A percentile compares a stretch with the other conserved stretches of the same genome.
Evolutionary conservation across 2,797 vertebrate genomes (phyloP).

Genomic region (Neopelma chrysocephalum): DNA sequence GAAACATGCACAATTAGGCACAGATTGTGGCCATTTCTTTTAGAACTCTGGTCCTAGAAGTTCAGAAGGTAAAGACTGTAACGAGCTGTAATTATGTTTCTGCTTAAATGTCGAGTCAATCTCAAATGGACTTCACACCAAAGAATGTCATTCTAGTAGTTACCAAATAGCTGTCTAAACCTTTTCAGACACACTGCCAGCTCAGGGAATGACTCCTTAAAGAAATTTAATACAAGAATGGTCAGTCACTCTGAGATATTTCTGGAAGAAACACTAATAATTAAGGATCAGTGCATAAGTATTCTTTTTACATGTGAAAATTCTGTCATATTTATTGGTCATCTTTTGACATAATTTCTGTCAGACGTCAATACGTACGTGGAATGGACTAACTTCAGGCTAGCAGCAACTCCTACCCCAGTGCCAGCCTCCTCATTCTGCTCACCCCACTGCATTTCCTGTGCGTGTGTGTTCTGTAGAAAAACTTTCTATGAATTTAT

Average conservation of each 20-base stretch:
- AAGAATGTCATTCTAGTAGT: neutral
- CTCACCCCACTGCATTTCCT: neutral
- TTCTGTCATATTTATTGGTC: neutral
- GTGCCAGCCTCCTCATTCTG: neutral
- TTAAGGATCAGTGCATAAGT: neutral
- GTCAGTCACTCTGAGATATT: neutral
- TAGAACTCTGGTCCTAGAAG: neutral
- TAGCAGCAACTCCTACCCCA: neutral
- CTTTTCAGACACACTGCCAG: neutral
- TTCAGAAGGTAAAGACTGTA: neutral
- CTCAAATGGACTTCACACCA: neutral
- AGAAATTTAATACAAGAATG: neutral
- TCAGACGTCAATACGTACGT: fast-evolving
- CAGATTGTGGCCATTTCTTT: neutral
- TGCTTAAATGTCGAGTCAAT: neutral
- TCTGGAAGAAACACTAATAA: neutral
- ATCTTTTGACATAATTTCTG: neutral
- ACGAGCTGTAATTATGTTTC: neutral
- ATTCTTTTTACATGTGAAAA: neutral
- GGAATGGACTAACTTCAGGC: neutral
- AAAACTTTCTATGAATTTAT: neutral
- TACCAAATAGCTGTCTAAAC: neutral
- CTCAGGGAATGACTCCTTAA: neutral
- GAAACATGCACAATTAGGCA: neutral
- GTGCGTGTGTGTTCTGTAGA: fast-evolving